A percentile compares a stretch with the other conserved stretches of the same genome.
Evolutionary conservation across 2,113 vertebrate species (phyloP).

Genomic region (Empidonax alnorum): DNA sequence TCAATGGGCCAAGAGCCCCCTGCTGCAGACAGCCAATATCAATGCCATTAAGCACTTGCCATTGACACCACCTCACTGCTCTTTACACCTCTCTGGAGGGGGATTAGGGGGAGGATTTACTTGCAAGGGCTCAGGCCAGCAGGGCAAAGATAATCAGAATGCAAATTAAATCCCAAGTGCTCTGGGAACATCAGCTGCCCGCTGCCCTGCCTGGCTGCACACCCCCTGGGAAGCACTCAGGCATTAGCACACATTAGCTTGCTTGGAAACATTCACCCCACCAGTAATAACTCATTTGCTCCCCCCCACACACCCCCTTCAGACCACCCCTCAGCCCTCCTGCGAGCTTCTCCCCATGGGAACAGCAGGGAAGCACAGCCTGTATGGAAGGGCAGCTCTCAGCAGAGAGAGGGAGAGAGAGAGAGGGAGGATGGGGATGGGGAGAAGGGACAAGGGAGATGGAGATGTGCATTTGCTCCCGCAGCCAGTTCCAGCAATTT

Average conservation of each 20-base stretch:
- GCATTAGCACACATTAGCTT: constrained; percentile 24
- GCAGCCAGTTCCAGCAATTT: constrained; percentile 3
- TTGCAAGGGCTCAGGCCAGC: constrained; percentile 49
- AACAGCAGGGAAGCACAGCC: neutral
- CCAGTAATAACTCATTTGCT: neutral
- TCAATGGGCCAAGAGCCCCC: neutral
- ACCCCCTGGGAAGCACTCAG: constrained; percentile 24
- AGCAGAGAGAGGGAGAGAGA: neutral
- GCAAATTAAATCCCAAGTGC: constrained; percentile 39
- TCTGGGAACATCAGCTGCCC: constrained; percentile 18
- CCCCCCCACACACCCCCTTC: neutral
- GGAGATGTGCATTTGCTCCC: neutral
- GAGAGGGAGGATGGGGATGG: neutral
- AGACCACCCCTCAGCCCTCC: neutral
- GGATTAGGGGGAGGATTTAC: constrained; percentile 47
- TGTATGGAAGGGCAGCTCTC: neutral
- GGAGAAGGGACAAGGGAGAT: neutral
- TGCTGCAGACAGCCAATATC: constrained; percentile 5
- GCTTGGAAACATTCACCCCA: neutral
- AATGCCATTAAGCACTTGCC: constrained; percentile 21
- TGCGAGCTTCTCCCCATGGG: neutral
- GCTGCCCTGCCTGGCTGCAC: constrained; percentile 17
- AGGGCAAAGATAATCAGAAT: constrained; percentile 60
- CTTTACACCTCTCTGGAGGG: constrained; percentile 52
- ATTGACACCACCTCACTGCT: constrained; percentile 37